Evolutionary conservation across 1,140 invertebrate genomes (phyloP), one percentile per base, ranked within the genome.

Genomic region (Notospermus geniculatus): DNA sequence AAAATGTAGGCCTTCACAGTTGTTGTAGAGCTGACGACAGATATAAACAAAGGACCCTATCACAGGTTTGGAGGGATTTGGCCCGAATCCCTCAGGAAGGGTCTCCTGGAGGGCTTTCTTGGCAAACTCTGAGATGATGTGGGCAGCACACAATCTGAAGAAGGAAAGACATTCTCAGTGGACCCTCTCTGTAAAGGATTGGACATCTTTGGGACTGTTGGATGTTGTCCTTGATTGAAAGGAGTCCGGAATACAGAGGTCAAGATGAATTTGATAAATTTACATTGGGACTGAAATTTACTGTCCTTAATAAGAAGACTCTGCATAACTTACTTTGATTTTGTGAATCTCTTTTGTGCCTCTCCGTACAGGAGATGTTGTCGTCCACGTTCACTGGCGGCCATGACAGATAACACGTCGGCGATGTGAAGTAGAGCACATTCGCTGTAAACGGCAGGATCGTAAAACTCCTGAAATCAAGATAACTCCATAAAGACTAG

Each of bases 21-120:
- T 79, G 54, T 72, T 79, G 62, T 80, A 80, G 53, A 80, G 62
- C 63, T 80, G 78, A 28, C 77, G 59, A 67, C 79, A 80, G 32
- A 80, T 71, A 53, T 79, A 80, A 13, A 80, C 66, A 62, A 71
- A 76, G 2, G 71, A 72, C 11, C 76, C 77, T 54, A 77, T 71
- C 32, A 79, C 76, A 27, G 71, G 64, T 46, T 66, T 63, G 1
- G 72, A 75, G 5, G 74, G 73, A 11, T 66, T 2, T 50, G 62
- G 57, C 9, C 65, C 63, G 9, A 62, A 59, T 19, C 69, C 66
- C 2, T 52, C 28, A 11, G 71, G 65, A 22, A 74, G 64, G 22
- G 69, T 59, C 2, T 69, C 68, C n/a, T 68, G 59, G 36, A 80
- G 63, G n/a, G 75, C 71, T 59, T 69, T 74, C 63, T 73, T 75